Conservation (phyloP, 2,113 vertebrate species). For the Pica pica region DNA sequence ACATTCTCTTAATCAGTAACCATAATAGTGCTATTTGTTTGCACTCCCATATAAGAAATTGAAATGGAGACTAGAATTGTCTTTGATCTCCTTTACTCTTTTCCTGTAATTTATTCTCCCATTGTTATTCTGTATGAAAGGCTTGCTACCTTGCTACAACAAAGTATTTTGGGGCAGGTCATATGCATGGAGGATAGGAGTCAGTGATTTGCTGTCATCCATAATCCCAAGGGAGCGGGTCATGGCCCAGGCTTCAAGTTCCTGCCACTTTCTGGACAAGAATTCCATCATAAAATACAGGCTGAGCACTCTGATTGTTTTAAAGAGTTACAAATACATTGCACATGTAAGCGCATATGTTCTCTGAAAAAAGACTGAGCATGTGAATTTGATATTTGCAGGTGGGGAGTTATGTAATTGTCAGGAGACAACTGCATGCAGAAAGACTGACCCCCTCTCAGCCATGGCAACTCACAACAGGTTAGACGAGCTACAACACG, state of each 20-base stretch:
- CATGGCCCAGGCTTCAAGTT: neutral
- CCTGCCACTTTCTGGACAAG: neutral
- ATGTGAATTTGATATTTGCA: neutral
- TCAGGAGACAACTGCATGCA: neutral
- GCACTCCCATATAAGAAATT: neutral
- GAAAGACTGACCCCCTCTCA: neutral
- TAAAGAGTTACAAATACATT: neutral
- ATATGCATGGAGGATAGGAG: neutral
- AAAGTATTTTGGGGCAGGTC: neutral
- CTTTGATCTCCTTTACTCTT: neutral
- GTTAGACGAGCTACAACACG: neutral
- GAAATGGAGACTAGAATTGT: neutral
- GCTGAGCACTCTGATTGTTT: neutral
- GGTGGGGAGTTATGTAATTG: neutral
- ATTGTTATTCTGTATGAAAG: neutral
- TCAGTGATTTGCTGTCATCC: neutral
- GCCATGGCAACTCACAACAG: neutral
- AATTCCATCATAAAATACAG: neutral
- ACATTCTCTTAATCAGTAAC: neutral
- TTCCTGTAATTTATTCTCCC: neutral
- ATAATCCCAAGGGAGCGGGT: neutral
- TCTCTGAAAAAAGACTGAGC: neutral
- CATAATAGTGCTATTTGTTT: neutral
- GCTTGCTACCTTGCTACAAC: neutral
- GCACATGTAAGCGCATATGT: neutral